These are phyloP conservation scores for Acropora yongei DNA, from an alignment of 64 coral and sea anemone genomes.

Conservation along the genomic window DNA sequence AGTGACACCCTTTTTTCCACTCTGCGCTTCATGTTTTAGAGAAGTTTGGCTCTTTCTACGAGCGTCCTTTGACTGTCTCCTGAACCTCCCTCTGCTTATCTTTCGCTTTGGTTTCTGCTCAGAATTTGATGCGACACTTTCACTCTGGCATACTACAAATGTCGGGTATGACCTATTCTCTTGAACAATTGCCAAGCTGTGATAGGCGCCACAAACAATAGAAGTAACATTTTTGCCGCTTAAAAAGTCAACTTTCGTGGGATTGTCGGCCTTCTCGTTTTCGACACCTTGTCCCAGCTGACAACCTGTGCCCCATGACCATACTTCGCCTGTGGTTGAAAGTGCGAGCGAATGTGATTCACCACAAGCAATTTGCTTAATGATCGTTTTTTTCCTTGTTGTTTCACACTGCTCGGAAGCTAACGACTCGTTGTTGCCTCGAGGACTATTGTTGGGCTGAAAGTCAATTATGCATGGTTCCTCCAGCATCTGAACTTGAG, in stretches of 20 bases:
- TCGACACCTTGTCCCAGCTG: constrained; percentile 69
- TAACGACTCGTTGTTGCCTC: background rate
- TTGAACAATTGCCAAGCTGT: constrained; percentile 84
- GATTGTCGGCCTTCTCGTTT: constrained; percentile 43
- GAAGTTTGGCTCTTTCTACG: background rate
- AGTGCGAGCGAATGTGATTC: constrained; percentile 84
- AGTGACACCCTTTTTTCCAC: background rate
- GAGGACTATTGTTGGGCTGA: constrained; percentile 2
- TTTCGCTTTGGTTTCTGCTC: constrained; percentile 28
- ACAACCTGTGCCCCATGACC: constrained; percentile 94
- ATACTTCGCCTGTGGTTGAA: constrained; percentile 73
- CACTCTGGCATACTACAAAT: constrained; percentile 21
- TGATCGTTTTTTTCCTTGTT: constrained; percentile 3
- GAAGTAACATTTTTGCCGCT: constrained; percentile 77
- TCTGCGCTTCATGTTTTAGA: constrained; percentile 26
- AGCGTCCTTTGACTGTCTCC: constrained; percentile 1
- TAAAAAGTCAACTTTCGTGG: constrained; percentile 64
- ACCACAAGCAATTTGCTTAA: constrained; percentile 82
- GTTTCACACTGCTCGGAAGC: background rate
- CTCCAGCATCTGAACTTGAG: constrained; percentile 50
- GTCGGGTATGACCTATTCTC: constrained; percentile 13
- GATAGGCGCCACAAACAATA: constrained; percentile 85
- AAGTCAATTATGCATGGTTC: constrained; percentile 61
- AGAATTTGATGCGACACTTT: background rate
- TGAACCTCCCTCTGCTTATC: background rate